Percentiles rank a stretch among this genome's conserved stretches.
phyloP scores from a whole-genome alignment of 1,140 invertebrate species.

The Drosophila insularis region DNA sequence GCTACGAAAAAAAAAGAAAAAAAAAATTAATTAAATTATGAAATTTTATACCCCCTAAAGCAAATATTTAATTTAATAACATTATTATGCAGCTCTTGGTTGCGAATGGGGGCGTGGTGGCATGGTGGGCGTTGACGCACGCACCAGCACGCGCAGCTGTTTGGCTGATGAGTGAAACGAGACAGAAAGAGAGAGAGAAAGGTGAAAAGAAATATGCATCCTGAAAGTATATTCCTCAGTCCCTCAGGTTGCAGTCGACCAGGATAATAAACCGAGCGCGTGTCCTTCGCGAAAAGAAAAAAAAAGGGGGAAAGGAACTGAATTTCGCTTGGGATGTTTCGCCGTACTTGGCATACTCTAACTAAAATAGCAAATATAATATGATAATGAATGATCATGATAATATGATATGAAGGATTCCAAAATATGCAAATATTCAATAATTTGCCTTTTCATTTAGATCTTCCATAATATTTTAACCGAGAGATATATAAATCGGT shows the following conservation, averaged over 20 bases:
- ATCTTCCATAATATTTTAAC: no score
- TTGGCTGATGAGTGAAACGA: constrained; percentile 1
- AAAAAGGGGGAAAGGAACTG: constrained; percentile 22
- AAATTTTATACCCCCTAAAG: constrained; percentile 74
- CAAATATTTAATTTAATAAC: constrained; percentile 80
- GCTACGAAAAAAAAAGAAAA: constrained; percentile 48
- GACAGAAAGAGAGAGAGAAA: constrained; percentile 8
- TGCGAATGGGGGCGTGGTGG: constrained; percentile 15
- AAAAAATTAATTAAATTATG: constrained; percentile 79
- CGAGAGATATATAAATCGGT: no score
- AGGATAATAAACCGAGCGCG: constrained; percentile 72
- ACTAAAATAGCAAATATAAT: no score
- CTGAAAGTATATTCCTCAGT: constrained; percentile 46
- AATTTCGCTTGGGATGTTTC: background rate
- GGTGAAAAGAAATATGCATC: constrained; percentile 49
- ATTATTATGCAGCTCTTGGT: constrained; percentile 67
- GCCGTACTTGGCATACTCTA: background rate
- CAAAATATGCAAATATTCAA: no score
- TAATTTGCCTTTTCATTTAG: no score
- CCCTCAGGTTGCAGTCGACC: constrained; percentile 65
- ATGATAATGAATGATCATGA: no score
- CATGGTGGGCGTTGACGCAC: constrained; percentile 59
- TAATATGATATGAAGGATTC: no score
- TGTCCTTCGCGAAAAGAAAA: constrained; percentile 44
- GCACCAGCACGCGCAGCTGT: constrained; percentile 63